A percentile compares a stretch with the other conserved stretches of the same genome.
Evolutionary conservation across 2,113 vertebrate genomes (phyloP).

Genomic region (Emydocephalus ijimae): DNA sequence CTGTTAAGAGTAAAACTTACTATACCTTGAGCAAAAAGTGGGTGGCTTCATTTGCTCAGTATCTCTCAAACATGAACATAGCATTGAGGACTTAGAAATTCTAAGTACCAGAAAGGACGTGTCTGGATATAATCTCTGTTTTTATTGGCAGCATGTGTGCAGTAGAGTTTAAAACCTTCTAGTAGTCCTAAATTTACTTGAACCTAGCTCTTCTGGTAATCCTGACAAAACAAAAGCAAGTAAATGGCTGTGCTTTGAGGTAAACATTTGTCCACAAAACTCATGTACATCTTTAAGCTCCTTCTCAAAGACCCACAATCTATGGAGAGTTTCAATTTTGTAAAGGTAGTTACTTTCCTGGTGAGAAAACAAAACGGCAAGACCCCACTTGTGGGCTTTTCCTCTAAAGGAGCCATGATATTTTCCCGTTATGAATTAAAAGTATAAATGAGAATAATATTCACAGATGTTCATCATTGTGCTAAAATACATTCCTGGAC

Average conservation of each 20-base stretch:
- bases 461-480: neutral
- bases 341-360: neutral
- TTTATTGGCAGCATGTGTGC: neutral
- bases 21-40: neutral
- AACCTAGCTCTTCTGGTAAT: neutral
- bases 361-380: neutral
- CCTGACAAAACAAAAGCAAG: neutral
- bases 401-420: neutral
- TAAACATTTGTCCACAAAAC: neutral
- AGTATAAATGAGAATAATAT: neutral
- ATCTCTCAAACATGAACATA: neutral
- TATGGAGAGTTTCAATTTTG: neutral
- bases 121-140: neutral
- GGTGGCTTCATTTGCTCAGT: neutral
- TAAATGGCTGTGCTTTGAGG: neutral
- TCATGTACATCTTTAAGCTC: neutral
- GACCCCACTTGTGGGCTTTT: neutral
- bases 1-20: too few relatives aligned
- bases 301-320: neutral
- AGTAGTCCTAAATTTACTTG: neutral
- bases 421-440: neutral
- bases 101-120: neutral
- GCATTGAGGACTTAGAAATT: neutral
- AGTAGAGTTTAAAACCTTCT: neutral
- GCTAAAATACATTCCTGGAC: neutral